Percentiles rank a stretch among this genome's conserved stretches.
Conservation (phyloP, 1,140 invertebrate genomes). For the Conus betulinus region DNA sequence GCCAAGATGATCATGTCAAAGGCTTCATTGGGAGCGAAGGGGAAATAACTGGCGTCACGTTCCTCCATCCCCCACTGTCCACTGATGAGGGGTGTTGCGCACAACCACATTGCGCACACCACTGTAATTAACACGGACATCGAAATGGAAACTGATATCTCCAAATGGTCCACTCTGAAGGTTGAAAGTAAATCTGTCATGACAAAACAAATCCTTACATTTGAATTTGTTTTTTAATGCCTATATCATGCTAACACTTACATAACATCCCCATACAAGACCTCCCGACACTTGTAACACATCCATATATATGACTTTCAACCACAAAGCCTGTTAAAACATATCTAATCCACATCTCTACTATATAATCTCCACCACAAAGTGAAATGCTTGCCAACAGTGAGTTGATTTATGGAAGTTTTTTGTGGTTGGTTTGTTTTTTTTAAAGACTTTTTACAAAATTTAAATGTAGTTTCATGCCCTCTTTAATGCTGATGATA, state of each 20-base stretch:
- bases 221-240: not conserved
- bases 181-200: slow-evolving; percentile 61
- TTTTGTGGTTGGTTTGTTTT: no score
- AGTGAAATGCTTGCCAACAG: no score
- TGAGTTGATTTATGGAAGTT: no score
- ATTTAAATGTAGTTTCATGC: no score
- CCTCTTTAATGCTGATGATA: no score
- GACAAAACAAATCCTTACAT: not conserved
- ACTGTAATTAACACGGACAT: slow-evolving; percentile 56
- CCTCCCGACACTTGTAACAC: no score
- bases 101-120: slow-evolving; percentile 77
- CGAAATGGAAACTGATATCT: slow-evolving; percentile 62
- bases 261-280: no score
- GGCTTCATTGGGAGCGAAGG: slow-evolving; percentile 83
- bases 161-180: slow-evolving; percentile 49
- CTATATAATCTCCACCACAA: no score
- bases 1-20: slow-evolving; percentile 80
- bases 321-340: no score
- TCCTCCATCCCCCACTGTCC: slow-evolving; percentile 86
- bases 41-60: slow-evolving; percentile 80
- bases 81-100: slow-evolving; percentile 82
- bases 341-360: no score
- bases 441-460: no score
- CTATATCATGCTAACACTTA: not conserved
- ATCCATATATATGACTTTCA: no score